Evolutionary conservation across 1,140 invertebrate genomes (phyloP).

Genomic region (Dinoponera quadriceps): DNA sequence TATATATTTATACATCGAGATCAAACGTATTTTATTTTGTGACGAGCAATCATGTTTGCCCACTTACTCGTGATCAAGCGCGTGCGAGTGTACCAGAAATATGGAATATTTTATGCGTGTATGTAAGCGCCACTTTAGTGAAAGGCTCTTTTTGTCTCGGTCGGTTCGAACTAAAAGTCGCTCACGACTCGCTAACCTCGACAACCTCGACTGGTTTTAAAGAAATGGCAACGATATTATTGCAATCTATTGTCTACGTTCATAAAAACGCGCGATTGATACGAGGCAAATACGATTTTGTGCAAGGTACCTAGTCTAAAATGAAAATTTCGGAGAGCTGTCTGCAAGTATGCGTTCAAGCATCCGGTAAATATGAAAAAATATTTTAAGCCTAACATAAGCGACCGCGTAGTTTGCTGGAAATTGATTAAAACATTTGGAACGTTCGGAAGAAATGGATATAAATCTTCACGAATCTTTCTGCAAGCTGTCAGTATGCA

Average conservation of each 20-base stretch:
- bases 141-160: slow-evolving; percentile 36
- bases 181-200: neutral
- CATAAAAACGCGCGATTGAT: neutral
- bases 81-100: neutral
- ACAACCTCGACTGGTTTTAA: slow-evolving; percentile 26
- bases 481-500: no score
- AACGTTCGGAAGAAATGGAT: no score
- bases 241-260: slow-evolving; percentile 8
- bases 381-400: no score
- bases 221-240: slow-evolving; percentile 12
- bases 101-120: slow-evolving; percentile 20
- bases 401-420: no score
- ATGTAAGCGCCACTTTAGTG: slow-evolving; percentile 19
- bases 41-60: slow-evolving; percentile 8
- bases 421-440: no score
- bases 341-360: no score
- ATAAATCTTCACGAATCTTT: no score
- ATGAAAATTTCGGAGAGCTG: no score
- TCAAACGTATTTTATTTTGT: neutral
- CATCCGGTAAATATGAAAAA: no score
- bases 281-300: neutral
- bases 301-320: no score
- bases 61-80: no score
- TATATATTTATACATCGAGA: slow-evolving; percentile 24
- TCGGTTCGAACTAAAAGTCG: slow-evolving; percentile 39